These are phyloP conservation scores for Heliconius hewitsoni DNA, from an alignment of 1,140 invertebrate species.

Conservation along the genomic window DNA sequence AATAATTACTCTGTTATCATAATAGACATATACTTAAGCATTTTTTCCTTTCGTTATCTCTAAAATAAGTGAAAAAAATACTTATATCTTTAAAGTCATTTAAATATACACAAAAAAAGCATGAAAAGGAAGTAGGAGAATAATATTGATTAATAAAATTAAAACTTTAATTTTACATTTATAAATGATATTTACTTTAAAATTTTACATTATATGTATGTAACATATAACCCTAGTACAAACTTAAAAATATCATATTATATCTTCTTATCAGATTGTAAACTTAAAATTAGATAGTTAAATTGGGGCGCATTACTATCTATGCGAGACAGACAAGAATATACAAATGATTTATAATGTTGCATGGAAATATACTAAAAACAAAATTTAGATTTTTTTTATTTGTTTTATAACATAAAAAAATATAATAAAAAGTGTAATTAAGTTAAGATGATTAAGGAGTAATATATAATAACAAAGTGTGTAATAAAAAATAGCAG, in stretches of 20 bases:
- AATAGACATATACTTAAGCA: no score
- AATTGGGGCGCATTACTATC: conserved; percentile 28
- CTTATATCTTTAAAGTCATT: no score
- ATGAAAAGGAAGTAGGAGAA: not conserved
- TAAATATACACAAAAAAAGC: not conserved
- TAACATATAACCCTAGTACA: not conserved
- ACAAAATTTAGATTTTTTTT: not conserved
- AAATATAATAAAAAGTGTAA: not conserved
- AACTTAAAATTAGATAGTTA: conserved; percentile 34
- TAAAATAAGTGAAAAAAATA: no score
- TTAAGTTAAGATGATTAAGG: not conserved
- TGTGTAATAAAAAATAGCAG: not conserved
- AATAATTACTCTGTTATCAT: no score
- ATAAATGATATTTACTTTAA: not conserved
- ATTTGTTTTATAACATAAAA: not conserved
- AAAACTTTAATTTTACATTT: not conserved
- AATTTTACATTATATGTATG: not conserved
- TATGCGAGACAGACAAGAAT: not conserved
- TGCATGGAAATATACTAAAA: not conserved
- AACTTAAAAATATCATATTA: conserved; percentile 1
- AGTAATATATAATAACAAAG: not conserved
- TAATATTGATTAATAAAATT: not conserved
- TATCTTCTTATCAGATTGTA: conserved; percentile 44
- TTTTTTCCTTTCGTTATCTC: no score
- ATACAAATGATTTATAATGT: not conserved